Conservation (phyloP, 2,113 vertebrate species). For the Heteronetta atricapilla region DNA sequence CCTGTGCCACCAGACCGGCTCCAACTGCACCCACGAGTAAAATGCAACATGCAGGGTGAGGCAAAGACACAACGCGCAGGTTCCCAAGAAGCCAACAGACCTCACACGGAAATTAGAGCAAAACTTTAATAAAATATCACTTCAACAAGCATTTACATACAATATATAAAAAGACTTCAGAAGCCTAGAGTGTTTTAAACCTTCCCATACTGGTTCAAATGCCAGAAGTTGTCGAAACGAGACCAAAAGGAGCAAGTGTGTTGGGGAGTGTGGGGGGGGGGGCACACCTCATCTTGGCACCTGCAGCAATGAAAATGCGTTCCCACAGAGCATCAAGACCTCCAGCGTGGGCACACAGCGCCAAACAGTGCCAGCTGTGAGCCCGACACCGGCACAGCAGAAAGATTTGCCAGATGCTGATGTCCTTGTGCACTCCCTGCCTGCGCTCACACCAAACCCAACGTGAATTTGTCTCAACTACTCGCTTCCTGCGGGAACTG, state of each 20-base stretch:
- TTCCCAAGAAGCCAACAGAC: not conserved
- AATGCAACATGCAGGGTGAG: rapidly evolving
- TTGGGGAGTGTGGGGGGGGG: not conserved
- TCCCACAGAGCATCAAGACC: not conserved
- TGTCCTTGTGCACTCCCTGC: not conserved
- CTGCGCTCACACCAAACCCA: not conserved
- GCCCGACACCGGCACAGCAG: not conserved
- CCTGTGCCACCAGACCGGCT: not conserved
- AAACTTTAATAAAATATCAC: slow-evolving; percentile 71
- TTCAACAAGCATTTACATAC: slow-evolving; percentile 67
- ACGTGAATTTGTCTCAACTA: not conserved
- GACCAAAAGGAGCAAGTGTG: not conserved
- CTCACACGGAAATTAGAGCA: not conserved
- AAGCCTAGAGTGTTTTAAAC: slow-evolving; percentile 24
- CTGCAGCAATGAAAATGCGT: not conserved
- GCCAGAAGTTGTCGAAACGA: slow-evolving; percentile 10
- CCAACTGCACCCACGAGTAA: not conserved
- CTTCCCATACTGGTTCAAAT: not conserved
- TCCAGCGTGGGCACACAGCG: not conserved
- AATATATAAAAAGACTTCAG: slow-evolving; percentile 62
- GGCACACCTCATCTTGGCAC: not conserved
- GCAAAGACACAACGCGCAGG: not conserved
- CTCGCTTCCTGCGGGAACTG: not conserved
- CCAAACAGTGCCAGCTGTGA: rapidly evolving
- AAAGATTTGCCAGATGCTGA: not conserved